These are phyloP conservation scores for Clarias fuscus DNA, from an alignment of 2,797 vertebrate genomes.

Conservation along the genomic window DNA sequence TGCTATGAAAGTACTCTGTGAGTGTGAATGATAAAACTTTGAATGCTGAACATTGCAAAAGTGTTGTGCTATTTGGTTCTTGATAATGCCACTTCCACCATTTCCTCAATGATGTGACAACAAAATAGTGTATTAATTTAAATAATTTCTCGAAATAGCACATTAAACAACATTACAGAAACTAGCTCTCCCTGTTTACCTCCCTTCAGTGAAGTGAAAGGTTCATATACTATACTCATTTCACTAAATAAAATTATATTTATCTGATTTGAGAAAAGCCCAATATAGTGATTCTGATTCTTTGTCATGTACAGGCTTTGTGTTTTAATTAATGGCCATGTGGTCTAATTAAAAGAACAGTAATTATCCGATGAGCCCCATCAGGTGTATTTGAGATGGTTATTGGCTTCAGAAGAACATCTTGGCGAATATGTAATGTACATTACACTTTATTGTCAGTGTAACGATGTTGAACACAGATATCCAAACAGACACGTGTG, in stretches of 20 bases:
- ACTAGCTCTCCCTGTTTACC: neutral
- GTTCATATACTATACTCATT: neutral
- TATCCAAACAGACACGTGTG: conserved; percentile 10
- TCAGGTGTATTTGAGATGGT: neutral
- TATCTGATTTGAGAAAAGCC: neutral
- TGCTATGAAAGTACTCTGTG: neutral
- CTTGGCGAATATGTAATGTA: neutral
- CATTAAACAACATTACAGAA: neutral
- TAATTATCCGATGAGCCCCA: neutral
- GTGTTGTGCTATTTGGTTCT: neutral
- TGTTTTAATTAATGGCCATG: neutral
- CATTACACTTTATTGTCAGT: neutral
- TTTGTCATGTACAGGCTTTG: neutral
- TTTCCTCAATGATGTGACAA: neutral
- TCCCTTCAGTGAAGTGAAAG: neutral
- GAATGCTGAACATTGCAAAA: conserved; percentile 4
- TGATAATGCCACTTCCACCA: neutral
- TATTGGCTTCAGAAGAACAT: neutral
- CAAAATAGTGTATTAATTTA: neutral
- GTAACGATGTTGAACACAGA: neutral
- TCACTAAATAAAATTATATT: conserved; percentile 7
- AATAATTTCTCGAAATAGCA: neutral
- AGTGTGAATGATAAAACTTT: neutral
- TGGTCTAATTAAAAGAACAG: neutral
- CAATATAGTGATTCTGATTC: neutral